Evolutionary conservation across 2,113 vertebrate genomes (phyloP).

Genomic region (Pantherophis guttatus): DNA sequence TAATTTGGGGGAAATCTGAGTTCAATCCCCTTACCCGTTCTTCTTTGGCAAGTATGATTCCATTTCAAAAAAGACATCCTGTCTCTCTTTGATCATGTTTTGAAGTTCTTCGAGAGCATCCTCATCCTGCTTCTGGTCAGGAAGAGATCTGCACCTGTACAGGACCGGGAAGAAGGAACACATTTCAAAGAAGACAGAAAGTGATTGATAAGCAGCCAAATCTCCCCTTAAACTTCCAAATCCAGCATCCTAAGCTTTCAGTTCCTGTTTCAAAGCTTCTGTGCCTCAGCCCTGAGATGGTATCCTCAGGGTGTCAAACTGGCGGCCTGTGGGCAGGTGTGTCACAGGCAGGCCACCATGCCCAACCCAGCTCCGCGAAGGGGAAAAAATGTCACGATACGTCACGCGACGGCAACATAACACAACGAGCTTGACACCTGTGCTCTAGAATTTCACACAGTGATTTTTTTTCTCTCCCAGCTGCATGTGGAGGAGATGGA

Average conservation of each 20-base stretch:
- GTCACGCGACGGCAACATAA: too few relatives aligned
- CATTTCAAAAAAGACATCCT: slow-evolving; percentile 89
- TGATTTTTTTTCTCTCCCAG: neutral
- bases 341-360: too few relatives aligned
- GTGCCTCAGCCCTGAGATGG: neutral
- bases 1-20: neutral
- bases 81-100: slow-evolving; percentile 78
- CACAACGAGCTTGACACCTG: too few relatives aligned
- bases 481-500: neutral
- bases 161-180: neutral
- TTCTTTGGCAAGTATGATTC: slow-evolving; percentile 92
- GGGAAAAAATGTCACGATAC: too few relatives aligned
- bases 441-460: neutral
- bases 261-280: neutral
- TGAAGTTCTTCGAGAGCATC: slow-evolving; percentile 71
- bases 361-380: too few relatives aligned
- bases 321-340: too few relatives aligned
- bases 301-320: too few relatives aligned
- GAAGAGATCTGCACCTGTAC: slow-evolving; percentile 70
- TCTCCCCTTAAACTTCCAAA: neutral
- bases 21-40: slow-evolving; percentile 79
- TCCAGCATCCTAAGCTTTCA: neutral
- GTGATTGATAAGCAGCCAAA: neutral
- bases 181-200: neutral
- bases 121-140: slow-evolving; percentile 52